Evolutionary conservation across 2,113 vertebrate species (phyloP).

Genomic region (Thomomys bottae): DNA sequence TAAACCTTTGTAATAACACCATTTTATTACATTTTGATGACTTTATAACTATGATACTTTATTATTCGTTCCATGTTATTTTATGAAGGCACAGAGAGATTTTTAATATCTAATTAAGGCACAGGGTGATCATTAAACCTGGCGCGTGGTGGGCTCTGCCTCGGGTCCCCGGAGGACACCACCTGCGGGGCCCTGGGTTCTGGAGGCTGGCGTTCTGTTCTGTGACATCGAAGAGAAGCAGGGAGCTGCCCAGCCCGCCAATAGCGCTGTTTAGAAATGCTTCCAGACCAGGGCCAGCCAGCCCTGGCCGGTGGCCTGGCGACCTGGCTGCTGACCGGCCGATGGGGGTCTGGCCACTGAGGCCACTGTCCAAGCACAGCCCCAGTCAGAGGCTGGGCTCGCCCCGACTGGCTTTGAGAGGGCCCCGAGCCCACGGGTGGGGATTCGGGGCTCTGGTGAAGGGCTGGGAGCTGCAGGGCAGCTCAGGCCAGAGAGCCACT

Average conservation of each 20-base stretch:
- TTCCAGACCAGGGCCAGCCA: accelerated
- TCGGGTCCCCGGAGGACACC: accelerated
- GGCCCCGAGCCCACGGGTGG: too few species aligned
- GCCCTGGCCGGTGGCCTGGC: accelerated
- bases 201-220: accelerated
- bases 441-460: not conserved
- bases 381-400: accelerated
- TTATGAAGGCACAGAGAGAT: slow-evolving; percentile 68
- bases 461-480: not conserved
- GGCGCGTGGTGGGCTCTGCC: not conserved
- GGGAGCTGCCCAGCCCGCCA: slow-evolving; percentile 71
- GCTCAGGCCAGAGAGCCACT: accelerated
- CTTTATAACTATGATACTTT: slow-evolving; percentile 83
- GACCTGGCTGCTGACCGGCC: not conserved
- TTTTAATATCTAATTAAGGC: slow-evolving; percentile 72
- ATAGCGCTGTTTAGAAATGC: accelerated
- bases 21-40: slow-evolving; percentile 85
- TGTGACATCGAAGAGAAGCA: accelerated
- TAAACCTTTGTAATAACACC: slow-evolving; percentile 81
- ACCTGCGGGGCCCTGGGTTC: accelerated
- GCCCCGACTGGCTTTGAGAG: not conserved
- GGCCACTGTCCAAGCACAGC: too few species aligned
- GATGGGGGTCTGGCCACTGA: not conserved
- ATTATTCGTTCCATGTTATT: slow-evolving; percentile 84
- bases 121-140: slow-evolving; percentile 25